These are phyloP conservation scores for Epinephelus fuscoguttatus DNA, from an alignment of 2,113 vertebrate species.

Conservation along the genomic window DNA sequence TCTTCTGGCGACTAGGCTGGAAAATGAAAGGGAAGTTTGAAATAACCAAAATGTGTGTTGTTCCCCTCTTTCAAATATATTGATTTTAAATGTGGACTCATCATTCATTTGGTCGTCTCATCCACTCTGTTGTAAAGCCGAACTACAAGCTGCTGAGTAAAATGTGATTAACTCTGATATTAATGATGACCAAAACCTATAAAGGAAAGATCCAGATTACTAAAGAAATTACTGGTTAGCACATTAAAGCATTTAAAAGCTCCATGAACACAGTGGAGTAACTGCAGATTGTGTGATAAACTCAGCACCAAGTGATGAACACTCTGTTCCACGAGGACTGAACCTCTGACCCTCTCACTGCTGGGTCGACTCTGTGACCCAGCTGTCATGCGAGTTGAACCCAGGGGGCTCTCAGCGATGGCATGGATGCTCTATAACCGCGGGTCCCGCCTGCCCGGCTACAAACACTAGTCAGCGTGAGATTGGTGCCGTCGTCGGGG, in stretches of 20 bases:
- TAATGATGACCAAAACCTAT: background rate
- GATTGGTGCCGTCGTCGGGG: constrained; percentile 46
- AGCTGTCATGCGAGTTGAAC: constrained; percentile 29
- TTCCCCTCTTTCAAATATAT: background rate
- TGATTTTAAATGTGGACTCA: background rate
- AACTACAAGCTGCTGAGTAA: background rate
- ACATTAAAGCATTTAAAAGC: too few species aligned
- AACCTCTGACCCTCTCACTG: constrained; percentile 37
- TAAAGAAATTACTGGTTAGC: background rate
- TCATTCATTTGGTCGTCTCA: background rate
- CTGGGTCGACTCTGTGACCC: constrained; percentile 36
- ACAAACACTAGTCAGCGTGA: constrained; percentile 38
- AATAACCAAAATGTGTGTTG: background rate
- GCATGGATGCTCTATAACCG: constrained; percentile 9
- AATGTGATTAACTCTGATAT: background rate
- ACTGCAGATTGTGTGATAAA: background rate
- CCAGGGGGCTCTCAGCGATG: constrained; percentile 16
- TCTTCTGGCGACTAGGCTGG: too few species aligned
- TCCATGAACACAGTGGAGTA: background rate
- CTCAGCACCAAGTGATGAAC: background rate
- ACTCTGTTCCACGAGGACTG: background rate
- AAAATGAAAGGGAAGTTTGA: background rate
- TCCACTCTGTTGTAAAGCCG: background rate
- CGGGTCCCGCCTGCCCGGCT: constrained; percentile 13
- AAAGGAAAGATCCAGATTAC: background rate